Conservation (phyloP, 2,888 invertebrate species). For the Campoplex capitator region DNA sequence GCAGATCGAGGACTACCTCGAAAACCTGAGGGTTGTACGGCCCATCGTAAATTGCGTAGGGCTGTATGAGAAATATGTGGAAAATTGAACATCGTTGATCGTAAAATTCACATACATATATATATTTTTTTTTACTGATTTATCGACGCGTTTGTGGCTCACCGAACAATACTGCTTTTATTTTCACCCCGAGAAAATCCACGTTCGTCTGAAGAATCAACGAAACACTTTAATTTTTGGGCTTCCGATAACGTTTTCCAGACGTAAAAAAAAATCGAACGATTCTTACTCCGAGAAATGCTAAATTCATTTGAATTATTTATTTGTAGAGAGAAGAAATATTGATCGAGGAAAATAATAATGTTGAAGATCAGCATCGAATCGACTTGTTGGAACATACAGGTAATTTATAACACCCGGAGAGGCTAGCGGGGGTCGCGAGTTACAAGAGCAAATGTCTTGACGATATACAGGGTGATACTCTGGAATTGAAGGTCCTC, state of each 20-base stretch:
- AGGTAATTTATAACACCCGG: constrained; percentile 9
- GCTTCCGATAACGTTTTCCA: neutral
- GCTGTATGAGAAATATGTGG: constrained; percentile 34
- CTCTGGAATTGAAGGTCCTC: no score
- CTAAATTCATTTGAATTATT: neutral
- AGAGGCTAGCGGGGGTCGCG: neutral
- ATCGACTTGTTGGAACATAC: constrained; percentile 3
- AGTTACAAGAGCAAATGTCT: neutral
- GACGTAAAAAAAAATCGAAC: neutral
- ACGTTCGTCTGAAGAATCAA: neutral
- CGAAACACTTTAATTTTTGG: neutral
- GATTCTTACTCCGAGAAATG: neutral
- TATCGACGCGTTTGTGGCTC: neutral
- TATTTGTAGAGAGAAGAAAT: neutral
- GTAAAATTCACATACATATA: constrained; percentile 9
- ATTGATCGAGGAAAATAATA: constrained; percentile 8
- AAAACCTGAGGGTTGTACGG: constrained; percentile 16
- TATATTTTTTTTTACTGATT: neutral
- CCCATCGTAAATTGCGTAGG: constrained; percentile 24
- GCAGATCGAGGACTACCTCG: constrained; percentile 6
- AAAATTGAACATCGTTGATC: constrained; percentile 12
- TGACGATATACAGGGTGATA: neutral
- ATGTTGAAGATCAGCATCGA: constrained; percentile 2
- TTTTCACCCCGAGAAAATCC: neutral
- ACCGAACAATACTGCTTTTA: neutral